Conservation (phyloP, 2,113 vertebrate species). For the Pseudorasbora parva region DNA sequence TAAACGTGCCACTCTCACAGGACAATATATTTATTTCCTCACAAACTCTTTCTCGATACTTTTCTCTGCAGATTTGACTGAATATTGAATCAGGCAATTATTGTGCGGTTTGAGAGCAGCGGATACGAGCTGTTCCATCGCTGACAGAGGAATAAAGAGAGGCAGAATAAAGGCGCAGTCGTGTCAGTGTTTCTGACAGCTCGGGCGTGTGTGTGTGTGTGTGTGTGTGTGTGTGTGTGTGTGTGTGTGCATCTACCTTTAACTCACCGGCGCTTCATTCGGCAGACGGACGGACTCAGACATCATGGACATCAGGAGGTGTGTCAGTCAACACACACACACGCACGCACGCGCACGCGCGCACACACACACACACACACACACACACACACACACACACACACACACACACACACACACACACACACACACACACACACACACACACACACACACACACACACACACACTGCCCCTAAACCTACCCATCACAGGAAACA, state of each 20-base stretch:
- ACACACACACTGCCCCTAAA: no score
- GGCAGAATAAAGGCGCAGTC: conserved; percentile 17
- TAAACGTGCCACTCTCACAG: conserved; percentile 72
- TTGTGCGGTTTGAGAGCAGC: conserved; percentile 55
- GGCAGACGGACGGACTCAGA: background rate
- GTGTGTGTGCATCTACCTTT: conserved; percentile 62
- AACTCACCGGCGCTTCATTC: conserved; percentile 14
- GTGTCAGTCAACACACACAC: background rate
- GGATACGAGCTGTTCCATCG: conserved; percentile 44
- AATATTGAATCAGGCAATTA: conserved; percentile 77
- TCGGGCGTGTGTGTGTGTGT: conserved; percentile 58
- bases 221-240: no score
- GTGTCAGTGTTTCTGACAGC: conserved; percentile 69
- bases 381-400: no score
- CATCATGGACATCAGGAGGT: background rate
- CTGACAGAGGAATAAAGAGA: conserved; percentile 43
- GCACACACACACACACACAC: no score
- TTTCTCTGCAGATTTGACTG: conserved; percentile 57
- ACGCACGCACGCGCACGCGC: no score
- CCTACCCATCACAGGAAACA: no score
- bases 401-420: no score
- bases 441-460: no score
- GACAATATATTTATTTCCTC: conserved; percentile 63
- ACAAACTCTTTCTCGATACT: conserved; percentile 52
- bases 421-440: no score